Conservation (phyloP, 2,797 vertebrate genomes). For the Aldrovandia affinis region DNA sequence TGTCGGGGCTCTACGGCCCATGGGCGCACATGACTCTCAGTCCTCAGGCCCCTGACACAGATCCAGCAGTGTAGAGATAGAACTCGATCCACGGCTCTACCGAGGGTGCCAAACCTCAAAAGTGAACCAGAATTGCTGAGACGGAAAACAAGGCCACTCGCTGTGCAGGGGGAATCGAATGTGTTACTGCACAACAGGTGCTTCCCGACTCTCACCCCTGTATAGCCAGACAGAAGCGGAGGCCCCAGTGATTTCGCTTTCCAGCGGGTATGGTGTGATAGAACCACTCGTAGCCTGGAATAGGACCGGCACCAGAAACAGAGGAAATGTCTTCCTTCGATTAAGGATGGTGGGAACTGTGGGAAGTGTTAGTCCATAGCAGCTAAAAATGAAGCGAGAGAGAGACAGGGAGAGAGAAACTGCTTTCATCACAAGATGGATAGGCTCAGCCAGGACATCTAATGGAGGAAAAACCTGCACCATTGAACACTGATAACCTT, state of each 20-base stretch:
- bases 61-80: neutral
- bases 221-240: neutral
- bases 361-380: neutral
- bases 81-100: neutral
- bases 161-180: neutral
- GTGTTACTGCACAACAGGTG: neutral
- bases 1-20: no score
- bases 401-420: neutral
- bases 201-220: neutral
- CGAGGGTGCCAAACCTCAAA: neutral
- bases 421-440: neutral
- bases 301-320: neutral
- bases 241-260: neutral
- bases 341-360: neutral
- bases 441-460: neutral
- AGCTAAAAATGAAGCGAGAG: neutral
- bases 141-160: neutral
- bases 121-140: neutral
- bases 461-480: neutral
- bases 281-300: neutral
- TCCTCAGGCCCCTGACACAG: neutral
- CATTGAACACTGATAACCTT: neutral
- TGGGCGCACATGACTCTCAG: no score
- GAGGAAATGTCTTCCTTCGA: slow-evolving; percentile 9
- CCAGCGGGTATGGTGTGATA: neutral